Evolutionary conservation across 2,888 invertebrate genomes (phyloP).

Genomic region (Lamellibrachia columna): DNA sequence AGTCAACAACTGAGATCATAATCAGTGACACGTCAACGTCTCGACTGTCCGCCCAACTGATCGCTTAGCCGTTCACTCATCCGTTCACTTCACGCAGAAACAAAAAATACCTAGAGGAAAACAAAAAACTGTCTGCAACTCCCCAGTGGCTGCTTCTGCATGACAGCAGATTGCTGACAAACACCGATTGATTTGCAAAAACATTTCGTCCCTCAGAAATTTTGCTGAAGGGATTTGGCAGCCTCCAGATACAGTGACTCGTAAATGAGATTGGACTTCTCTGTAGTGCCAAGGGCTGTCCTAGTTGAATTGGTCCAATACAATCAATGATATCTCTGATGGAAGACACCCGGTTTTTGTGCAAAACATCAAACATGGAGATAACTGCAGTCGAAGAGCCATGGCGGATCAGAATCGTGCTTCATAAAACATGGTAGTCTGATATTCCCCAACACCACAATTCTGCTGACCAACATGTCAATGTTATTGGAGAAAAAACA

Average conservation of each 20-base stretch:
- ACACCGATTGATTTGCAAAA: background rate
- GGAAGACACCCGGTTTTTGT: too few relatives aligned
- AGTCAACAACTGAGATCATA: background rate
- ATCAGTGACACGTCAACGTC: background rate
- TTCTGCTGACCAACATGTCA: background rate
- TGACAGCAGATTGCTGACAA: background rate
- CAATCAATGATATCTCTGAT: too few relatives aligned
- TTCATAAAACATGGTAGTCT: background rate
- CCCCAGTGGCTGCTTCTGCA: background rate
- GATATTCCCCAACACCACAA: background rate
- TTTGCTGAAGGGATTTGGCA: background rate
- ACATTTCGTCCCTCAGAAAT: background rate
- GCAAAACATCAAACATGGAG: too few relatives aligned
- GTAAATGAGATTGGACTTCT: background rate
- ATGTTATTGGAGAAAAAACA: too few relatives aligned
- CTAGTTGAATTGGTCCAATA: background rate
- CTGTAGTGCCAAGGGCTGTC: background rate
- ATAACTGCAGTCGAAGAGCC: too few relatives aligned
- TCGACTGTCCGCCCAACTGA: background rate
- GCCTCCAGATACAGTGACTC: background rate
- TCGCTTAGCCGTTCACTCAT: background rate
- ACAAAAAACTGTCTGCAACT: background rate
- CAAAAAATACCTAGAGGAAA: background rate
- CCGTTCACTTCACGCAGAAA: background rate
- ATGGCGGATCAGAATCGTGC: background rate